A percentile compares a stretch with the other conserved stretches of the same genome.
Evolutionary conservation across 2,888 invertebrate genomes (phyloP).

Genomic region (Caenorhabditis sp.): DNA sequence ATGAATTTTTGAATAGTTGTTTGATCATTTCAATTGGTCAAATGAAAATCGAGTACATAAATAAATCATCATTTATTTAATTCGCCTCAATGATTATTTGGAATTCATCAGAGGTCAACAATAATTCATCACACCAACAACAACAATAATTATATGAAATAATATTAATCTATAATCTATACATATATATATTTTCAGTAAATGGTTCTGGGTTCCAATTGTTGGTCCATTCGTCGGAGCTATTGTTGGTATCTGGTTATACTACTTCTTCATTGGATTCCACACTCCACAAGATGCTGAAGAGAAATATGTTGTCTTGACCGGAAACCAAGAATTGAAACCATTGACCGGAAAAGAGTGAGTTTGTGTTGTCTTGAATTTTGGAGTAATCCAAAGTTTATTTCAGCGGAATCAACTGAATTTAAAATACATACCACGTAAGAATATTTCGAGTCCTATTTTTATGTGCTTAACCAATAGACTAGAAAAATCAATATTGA

Average conservation of each 20-base stretch:
- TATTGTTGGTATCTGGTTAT: slow-evolving; percentile 71
- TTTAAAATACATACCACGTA: neutral
- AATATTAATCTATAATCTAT: too few species aligned
- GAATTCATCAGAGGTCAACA: neutral
- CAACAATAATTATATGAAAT: too few species aligned
- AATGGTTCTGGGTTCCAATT: slow-evolving; percentile 75
- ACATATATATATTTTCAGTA: slow-evolving; percentile 29
- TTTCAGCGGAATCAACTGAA: slow-evolving; percentile 1
- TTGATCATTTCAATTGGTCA: neutral
- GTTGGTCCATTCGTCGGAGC: slow-evolving; percentile 75
- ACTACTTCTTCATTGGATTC: slow-evolving; percentile 73
- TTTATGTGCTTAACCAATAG: neutral
- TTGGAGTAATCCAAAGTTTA: neutral
- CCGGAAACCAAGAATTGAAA: slow-evolving; percentile 60
- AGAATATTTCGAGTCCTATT: neutral
- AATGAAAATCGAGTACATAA: neutral
- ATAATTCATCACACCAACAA: too few species aligned
- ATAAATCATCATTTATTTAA: neutral
- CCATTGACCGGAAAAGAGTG: slow-evolving; percentile 58
- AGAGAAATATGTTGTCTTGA: slow-evolving; percentile 58
- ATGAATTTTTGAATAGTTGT: neutral
- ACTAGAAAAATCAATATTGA: neutral
- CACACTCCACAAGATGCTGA: slow-evolving; percentile 72
- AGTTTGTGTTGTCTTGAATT: slow-evolving; percentile 10
- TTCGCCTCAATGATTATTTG: neutral